Base-by-base conservation (phyloP, 2,113 vertebrate species). In the Corythoichthys haematopterus region DNA sequence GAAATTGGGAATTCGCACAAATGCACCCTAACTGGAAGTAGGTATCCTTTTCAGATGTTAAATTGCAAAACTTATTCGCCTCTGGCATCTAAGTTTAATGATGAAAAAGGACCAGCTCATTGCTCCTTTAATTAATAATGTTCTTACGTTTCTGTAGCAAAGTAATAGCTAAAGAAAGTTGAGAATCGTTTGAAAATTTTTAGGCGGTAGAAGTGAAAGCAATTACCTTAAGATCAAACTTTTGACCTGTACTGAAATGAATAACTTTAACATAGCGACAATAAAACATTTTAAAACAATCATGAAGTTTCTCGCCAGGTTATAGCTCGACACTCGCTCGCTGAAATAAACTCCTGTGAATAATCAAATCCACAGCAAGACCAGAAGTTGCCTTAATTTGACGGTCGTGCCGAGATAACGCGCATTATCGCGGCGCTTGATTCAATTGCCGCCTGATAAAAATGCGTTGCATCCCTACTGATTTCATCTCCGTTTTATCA, bases 361-460 rank as follows among this genome's bases (percentile, higher is more conserved):
- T 61, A 58, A 67, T 37, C 14, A 10, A 57, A 38, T 65, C 16
- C n/a, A n/a, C 37, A 13, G 62, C 40, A 14, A 37, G 13, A 66
- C 3, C 28, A 16, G 38, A 28, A 15, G 4, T 28, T 45, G 47
- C 46, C 20, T 51, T 55, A 45, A 65, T 47, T 67, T 11, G 3
- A 69, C 16, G 37, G 50, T 56, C 58, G 64, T 55, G 64, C 59
- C 38, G 4, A 40, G 48, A 65, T n/a, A 62, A 64, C 45, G 36
- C n/a, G 15, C 70, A 75, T 68, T n/a, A 70, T 16, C 10, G n/a
- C 20, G 55, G 37, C 46, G n/a, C 36, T 40, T 66, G n/a, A 74
- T 72, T 76, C 9, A 55, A 75, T 69, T 61, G 65, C 64, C 20
- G 7, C 16, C 33, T 58, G 55, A 59, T 57, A 57, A 75, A 40